Conservation (phyloP, 2,888 invertebrate genomes). For the Torymus aiolomorphi region DNA sequence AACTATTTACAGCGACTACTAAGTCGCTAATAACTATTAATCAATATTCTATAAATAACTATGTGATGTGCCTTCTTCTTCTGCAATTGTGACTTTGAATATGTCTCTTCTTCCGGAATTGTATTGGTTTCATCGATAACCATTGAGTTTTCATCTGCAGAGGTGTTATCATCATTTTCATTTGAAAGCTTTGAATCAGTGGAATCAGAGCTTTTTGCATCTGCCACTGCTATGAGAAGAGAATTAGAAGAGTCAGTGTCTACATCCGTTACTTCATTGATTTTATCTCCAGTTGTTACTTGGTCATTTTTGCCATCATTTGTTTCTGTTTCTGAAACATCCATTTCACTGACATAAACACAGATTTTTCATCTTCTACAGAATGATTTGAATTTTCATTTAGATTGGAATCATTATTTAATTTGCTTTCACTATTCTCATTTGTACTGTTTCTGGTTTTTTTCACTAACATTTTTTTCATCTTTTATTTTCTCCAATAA, state of each 20-base stretch:
- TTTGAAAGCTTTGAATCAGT: too few species aligned
- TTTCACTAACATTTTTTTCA: constrained; percentile 2
- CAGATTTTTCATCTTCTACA: too few species aligned
- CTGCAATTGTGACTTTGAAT: too few species aligned
- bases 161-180: constrained; percentile 17
- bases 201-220: constrained; percentile 7
- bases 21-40: too few species aligned
- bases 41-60: too few species aligned
- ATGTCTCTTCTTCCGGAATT: constrained; percentile 4
- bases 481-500: not conserved
- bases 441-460: constrained; percentile 3
- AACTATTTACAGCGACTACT: too few species aligned
- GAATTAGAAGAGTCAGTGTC: constrained; percentile 32
- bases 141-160: not conserved
- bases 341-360: constrained; percentile 12
- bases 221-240: constrained; percentile 2
- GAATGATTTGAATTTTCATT: too few species aligned
- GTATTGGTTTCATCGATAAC: not conserved
- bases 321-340: constrained; percentile 30
- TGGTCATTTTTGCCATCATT: not conserved
- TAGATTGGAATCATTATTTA: too few species aligned
- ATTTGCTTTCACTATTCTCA: too few species aligned
- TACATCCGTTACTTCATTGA: constrained; percentile 4
- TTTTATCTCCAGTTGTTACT: constrained; percentile 4
- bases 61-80: too few species aligned